Evolutionary conservation across 53 echinoderm and acorn worm genomes (phyloP), one percentile per base, ranked within the genome.

Genomic region (Luidia sarsii): DNA sequence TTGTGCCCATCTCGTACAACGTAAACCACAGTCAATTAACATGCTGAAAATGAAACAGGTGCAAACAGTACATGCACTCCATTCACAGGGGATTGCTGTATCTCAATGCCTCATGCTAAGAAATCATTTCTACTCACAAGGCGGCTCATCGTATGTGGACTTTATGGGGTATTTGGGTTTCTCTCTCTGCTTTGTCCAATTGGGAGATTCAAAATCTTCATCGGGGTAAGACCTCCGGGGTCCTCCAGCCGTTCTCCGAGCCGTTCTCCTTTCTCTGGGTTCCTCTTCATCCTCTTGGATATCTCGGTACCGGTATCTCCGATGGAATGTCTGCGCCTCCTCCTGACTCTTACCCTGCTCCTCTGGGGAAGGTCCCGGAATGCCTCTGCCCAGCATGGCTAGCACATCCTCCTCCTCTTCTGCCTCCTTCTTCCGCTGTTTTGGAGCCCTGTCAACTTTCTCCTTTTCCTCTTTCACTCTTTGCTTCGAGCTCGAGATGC

Each of bases 331-430:
- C 38, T 64, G 54, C 3, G 41, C 65, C 30, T 56, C 69, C 7
- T 54, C 55, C 51, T 68, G 68, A 57, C 56, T 65, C 15, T 48
- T 56, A 57, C 56, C 43, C 7, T 15, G 15, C 21, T 68, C 57
- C 27, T 80, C 81, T 16, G 33, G 52, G 14, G 67, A 46, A 2
- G 69, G 22, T 68, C 21, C 86, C 1, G 41, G 37, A 25, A 66
- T 29, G 10, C 86, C 86, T 67, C 56, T 66, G 23, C 80, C 41
- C 24, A 86, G 23, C 52, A 86, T 21, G 21, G 67, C 68, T 24
- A 80, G 54, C 35, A 86, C 69, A 31, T 80, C 80, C 0, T 86
- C 87, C n/a, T 79, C 68, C 30, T 80, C 62, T 0, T 86, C 48
- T 10, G 27, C 39, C 6, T 38, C 52, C 7, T 35, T 16, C 34